Conservation (phyloP, 2,797 vertebrate species). For the Schizothorax lantsangensis region DNA sequence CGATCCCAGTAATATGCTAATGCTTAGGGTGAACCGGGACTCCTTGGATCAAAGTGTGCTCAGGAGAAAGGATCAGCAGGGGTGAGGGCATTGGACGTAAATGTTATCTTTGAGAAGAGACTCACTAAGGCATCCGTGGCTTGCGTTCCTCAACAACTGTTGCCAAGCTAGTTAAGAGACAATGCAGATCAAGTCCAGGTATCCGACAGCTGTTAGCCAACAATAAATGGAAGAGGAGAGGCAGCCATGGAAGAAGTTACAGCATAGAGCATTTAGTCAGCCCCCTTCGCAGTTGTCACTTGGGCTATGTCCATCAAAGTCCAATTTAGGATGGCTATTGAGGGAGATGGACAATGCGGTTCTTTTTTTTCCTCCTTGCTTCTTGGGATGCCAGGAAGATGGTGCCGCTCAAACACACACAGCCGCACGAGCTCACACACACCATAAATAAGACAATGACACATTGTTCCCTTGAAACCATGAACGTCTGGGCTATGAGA, state of each 20-base stretch:
- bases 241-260: constrained; percentile 54
- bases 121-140: constrained; percentile 54
- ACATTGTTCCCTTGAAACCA: constrained; percentile 56
- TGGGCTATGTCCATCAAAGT: constrained; percentile 55
- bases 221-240: constrained; percentile 56
- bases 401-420: constrained; percentile 54
- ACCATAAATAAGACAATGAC: constrained; percentile 61
- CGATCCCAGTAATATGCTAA: constrained; percentile 45
- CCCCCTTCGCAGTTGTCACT: constrained; percentile 51
- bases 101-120: constrained; percentile 61
- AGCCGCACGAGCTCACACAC: constrained; percentile 28
- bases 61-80: constrained; percentile 49
- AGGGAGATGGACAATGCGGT: constrained; percentile 54
- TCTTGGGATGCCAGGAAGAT: constrained; percentile 60
- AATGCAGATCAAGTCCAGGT: constrained; percentile 59
- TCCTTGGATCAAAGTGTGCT: constrained; percentile 54
- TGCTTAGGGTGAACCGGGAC: constrained; percentile 35
- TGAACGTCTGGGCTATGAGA: constrained; percentile 53
- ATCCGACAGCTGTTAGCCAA: constrained; percentile 58
- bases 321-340: constrained; percentile 59
- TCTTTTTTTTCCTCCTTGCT: constrained; percentile 52
- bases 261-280: constrained; percentile 52
- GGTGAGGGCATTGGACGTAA: constrained; percentile 52
- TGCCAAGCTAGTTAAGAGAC: constrained; percentile 57
- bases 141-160: constrained; percentile 52